phyloP scores from a whole-genome alignment of 2,113 vertebrate genomes.

The Agelaius phoeniceus region DNA sequence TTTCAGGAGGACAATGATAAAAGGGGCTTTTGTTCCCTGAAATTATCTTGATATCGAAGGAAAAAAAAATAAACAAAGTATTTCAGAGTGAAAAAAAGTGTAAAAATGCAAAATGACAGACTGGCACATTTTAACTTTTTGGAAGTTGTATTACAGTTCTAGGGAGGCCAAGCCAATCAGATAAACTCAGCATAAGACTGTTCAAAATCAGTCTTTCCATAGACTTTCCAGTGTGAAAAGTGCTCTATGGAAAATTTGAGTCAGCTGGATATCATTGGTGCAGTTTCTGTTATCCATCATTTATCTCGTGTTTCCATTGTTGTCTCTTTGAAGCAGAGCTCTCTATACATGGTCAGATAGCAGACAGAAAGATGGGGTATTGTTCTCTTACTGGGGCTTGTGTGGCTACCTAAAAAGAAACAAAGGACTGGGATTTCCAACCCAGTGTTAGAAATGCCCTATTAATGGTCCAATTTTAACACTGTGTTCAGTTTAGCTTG shows the following conservation, averaged over 20 bases:
- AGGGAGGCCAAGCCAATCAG: background rate
- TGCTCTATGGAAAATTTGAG: background rate
- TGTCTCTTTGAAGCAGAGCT: background rate
- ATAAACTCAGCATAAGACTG: background rate
- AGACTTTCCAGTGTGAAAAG: background rate
- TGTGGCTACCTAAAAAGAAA: background rate
- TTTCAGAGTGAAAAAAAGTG: background rate
- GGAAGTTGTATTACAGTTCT: background rate
- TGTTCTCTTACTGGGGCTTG: background rate
- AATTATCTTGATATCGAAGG: background rate
- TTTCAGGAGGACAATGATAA: background rate
- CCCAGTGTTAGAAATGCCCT: background rate
- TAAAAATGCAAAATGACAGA: background rate
- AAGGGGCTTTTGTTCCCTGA: background rate
- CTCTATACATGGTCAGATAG: background rate
- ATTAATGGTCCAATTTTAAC: background rate
- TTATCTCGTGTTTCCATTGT: background rate
- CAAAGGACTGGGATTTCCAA: background rate
- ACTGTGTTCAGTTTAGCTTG: background rate
- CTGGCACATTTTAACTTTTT: background rate
- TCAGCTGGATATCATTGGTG: background rate
- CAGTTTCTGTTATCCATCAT: background rate
- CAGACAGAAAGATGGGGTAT: background rate
- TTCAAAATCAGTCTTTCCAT: background rate
- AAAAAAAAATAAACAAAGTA: background rate